Percentiles rank a stretch among this genome's conserved stretches.
These are phyloP conservation scores for Apogon talboti DNA, from an alignment of 2,797 vertebrate species.

Conservation along the genomic window DNA sequence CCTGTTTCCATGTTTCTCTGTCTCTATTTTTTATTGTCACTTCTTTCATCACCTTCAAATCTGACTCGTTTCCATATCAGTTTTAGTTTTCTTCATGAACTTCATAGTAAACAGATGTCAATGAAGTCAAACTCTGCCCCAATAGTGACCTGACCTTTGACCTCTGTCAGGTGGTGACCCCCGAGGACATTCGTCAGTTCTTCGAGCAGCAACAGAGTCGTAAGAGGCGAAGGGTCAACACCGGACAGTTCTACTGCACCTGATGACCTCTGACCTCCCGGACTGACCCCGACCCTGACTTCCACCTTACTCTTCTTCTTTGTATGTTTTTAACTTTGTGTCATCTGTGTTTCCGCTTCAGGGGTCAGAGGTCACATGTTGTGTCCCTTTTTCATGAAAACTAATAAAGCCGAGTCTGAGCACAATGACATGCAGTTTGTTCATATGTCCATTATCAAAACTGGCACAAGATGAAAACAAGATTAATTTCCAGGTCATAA, in stretches of 20 bases:
- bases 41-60: too few relatives aligned
- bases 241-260: conserved; percentile 69
- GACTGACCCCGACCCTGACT: neutral
- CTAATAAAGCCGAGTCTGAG: conserved; percentile 30
- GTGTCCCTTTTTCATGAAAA: conserved; percentile 30
- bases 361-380: conserved; percentile 3
- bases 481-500: too few relatives aligned
- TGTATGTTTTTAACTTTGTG: conserved; percentile 2
- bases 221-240: conserved; percentile 73
- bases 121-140: too few relatives aligned
- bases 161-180: conserved; percentile 80
- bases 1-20: too few relatives aligned
- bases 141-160: neutral
- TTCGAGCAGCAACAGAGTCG: conserved; percentile 84
- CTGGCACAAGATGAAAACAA: too few relatives aligned
- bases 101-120: too few relatives aligned
- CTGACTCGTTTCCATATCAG: too few relatives aligned
- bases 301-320: neutral
- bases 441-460: neutral
- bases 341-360: neutral
- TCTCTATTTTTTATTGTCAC: too few relatives aligned
- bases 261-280: conserved; percentile 50
- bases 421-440: neutral
- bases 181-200: conserved; percentile 84
- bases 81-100: too few relatives aligned